phyloP scores from a whole-genome alignment of 2,888 invertebrate species.

The Arrhopalites spinosus region DNA sequence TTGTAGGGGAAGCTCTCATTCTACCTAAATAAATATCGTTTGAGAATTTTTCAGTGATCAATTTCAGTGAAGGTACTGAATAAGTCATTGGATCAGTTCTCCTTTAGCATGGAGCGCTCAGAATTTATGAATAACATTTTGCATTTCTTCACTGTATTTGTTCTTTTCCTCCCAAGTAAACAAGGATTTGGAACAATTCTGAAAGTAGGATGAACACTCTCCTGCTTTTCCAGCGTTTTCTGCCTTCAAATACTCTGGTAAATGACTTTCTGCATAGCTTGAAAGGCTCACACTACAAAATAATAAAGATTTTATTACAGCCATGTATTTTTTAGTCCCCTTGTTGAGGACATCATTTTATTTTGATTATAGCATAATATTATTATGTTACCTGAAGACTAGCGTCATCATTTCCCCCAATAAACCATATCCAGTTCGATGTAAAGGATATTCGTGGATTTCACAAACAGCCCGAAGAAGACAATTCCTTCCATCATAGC shows the following conservation, averaged over 20 bases:
- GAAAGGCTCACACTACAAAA: constrained; percentile 49
- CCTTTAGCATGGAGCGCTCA: too few relatives aligned
- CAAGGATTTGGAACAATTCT: constrained; percentile 39
- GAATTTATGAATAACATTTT: constrained; percentile 19
- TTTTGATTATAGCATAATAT: not conserved
- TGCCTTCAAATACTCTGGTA: constrained; percentile 53
- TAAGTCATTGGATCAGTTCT: too few relatives aligned
- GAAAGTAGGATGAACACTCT: constrained; percentile 37
- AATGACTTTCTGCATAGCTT: constrained; percentile 49
- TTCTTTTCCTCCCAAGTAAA: constrained; percentile 37
- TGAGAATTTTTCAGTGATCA: too few relatives aligned
- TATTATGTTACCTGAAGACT: constrained; percentile 49
- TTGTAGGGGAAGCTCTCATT: too few relatives aligned
- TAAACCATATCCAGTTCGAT: constrained; percentile 47
- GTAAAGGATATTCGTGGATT: constrained; percentile 51
- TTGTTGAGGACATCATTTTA: too few relatives aligned
- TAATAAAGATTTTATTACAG: too few relatives aligned
- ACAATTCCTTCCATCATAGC: constrained; percentile 49
- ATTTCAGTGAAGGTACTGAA: too few relatives aligned
- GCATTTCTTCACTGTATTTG: constrained; percentile 41
- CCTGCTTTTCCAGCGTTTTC: constrained; percentile 45
- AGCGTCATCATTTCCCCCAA: constrained; percentile 52
- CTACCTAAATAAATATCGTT: too few relatives aligned
- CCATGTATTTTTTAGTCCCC: not conserved
- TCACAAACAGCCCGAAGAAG: constrained; percentile 53